phyloP scores from a whole-genome alignment of 2,888 invertebrate genomes.

The Diarsia dahlii region DNA sequence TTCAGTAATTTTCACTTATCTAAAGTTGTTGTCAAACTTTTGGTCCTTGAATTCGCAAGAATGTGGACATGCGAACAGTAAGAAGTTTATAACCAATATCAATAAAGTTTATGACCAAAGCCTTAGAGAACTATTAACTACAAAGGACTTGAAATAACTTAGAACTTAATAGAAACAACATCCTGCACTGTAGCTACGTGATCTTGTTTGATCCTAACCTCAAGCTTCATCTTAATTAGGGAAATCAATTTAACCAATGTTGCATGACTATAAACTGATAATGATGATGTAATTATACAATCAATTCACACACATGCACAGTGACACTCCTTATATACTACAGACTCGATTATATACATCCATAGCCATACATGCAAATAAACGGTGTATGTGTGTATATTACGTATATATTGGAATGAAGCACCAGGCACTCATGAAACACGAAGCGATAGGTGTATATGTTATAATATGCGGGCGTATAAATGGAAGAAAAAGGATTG shows the following conservation, averaged over 20 bases:
- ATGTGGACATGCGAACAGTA: constrained; percentile 1
- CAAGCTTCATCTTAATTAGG: constrained; percentile 76
- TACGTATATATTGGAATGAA: constrained; percentile 59
- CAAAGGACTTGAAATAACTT: constrained; percentile 23
- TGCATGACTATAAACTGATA: constrained; percentile 79
- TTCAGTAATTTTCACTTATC: constrained; percentile 1
- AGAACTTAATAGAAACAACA: constrained; percentile 24
- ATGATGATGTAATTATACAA: constrained; percentile 80
- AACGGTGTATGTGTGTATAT: constrained; percentile 59
- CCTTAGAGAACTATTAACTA: neutral
- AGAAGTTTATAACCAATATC: neutral
- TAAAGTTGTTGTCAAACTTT: constrained; percentile 15
- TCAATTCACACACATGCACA: constrained; percentile 68
- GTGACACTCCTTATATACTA: constrained; percentile 53
- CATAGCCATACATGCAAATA: constrained; percentile 58
- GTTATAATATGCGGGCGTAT: constrained; percentile 64
- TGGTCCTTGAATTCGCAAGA: constrained; percentile 28
- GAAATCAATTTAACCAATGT: constrained; percentile 80
- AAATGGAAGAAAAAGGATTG: constrained; percentile 61
- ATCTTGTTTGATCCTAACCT: constrained; percentile 58
- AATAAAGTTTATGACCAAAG: constrained; percentile 15
- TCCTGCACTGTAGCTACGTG: constrained; percentile 15
- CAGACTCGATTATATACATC: constrained; percentile 59
- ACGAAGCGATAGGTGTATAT: constrained; percentile 58
- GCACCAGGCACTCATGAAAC: constrained; percentile 67